A percentile compares a stretch with the other conserved stretches of the same genome.
phyloP scores from a whole-genome alignment of 2,888 invertebrate species.

The Brachycybe producta region DNA sequence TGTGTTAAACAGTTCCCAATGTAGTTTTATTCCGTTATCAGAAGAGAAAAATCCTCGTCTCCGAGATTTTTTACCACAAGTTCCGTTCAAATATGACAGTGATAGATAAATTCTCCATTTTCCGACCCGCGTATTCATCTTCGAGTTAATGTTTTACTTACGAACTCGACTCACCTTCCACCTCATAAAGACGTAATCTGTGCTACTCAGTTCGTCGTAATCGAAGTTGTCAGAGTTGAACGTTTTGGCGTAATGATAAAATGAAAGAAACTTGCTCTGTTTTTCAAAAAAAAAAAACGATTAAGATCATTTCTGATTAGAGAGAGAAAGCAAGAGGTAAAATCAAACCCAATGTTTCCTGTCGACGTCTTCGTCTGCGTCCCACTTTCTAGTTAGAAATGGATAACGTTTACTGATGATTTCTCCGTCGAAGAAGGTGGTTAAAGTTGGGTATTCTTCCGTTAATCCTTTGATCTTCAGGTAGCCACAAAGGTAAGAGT shows the following conservation, averaged over 20 bases:
- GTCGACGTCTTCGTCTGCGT: constrained; percentile 94
- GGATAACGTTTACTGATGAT: constrained; percentile 92
- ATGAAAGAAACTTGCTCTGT: constrained; percentile 71
- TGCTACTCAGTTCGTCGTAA: constrained; percentile 70
- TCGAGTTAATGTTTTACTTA: no score
- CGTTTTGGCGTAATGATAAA: constrained; percentile 75
- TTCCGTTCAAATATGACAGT: no score
- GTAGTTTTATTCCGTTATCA: no score
- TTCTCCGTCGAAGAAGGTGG: constrained; percentile 97
- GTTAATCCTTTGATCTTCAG: constrained; percentile 90
- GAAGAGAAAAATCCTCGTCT: no score
- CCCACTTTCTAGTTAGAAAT: constrained; percentile 91
- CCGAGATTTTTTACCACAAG: no score
- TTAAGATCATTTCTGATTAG: constrained; percentile 21
- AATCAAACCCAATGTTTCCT: constrained; percentile 78
- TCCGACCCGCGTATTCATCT: no score
- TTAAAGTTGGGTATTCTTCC: constrained; percentile 86
- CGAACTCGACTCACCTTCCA: constrained; percentile 55
- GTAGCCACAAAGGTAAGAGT: constrained; percentile 89
- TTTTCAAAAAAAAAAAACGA: no score
- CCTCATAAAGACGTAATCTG: constrained; percentile 92
- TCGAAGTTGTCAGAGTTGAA: constrained; percentile 92
- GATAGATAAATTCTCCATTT: no score
- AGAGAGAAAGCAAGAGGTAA: neutral
- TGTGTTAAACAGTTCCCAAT: no score